Conservation (phyloP, 2,888 invertebrate genomes). For the Idaea straminata region DNA sequence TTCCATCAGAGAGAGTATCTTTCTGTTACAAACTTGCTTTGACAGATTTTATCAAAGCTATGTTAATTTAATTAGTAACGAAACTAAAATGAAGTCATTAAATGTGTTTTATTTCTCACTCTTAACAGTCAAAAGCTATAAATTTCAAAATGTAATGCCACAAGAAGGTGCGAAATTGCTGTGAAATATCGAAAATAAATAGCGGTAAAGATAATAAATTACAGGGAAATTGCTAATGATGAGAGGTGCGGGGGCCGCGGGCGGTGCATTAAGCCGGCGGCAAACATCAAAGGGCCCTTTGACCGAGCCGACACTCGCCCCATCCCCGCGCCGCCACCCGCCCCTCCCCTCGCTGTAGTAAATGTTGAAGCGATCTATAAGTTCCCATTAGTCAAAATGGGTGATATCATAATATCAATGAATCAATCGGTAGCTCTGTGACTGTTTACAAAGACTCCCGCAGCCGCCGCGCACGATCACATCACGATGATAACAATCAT, state of each 20-base stretch:
- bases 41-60: background rate
- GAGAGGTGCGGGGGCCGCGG: slow-evolving; percentile 73
- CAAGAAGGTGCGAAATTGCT: slow-evolving; percentile 48
- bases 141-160: slow-evolving; percentile 17
- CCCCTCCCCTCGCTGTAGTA: slow-evolving; percentile 38
- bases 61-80: background rate
- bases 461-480: background rate
- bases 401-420: slow-evolving; percentile 69
- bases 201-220: slow-evolving; percentile 79
- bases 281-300: slow-evolving; percentile 80
- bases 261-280: slow-evolving; percentile 80
- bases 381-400: slow-evolving; percentile 40
- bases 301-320: slow-evolving; percentile 78
- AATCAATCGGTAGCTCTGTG: slow-evolving; percentile 38
- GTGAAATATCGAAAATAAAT: slow-evolving; percentile 76
- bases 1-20: slow-evolving; percentile 3
- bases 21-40: slow-evolving; percentile 4
- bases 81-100: background rate
- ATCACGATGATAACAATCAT: background rate
- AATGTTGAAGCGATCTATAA: slow-evolving; percentile 27
- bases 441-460: slow-evolving; percentile 36
- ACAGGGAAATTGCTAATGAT: slow-evolving; percentile 80
- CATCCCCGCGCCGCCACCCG: slow-evolving; percentile 44
- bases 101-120: background rate
- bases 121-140: slow-evolving; percentile 5